Base-by-base conservation (phyloP, 2,113 vertebrate species). In the Acinonyx jubatus region DNA sequence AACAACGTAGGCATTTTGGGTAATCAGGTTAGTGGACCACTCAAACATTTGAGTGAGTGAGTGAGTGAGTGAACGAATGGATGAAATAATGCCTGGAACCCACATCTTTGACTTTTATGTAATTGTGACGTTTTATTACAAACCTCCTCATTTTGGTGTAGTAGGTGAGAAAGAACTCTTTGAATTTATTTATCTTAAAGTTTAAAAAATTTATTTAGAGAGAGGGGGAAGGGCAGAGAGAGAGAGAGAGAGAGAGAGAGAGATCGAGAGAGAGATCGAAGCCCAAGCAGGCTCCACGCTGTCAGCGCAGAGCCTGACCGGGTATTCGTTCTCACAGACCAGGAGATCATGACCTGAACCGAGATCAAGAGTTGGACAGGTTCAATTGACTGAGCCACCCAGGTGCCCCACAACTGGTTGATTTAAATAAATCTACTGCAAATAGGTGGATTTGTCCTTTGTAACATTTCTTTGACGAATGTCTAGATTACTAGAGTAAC, bases 21-120 rank as follows among this genome's bases (percentile, higher is more conserved):
- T 91, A 73, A 65, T 91, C n/a, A 31, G 23, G 83, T 94, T 90
- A 68, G 41, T 78, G 50, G 83, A 52, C 83, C 61, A 83, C 92
- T 92, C 29, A 68, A 8, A 88, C 10, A 8, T 61, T 85, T 85
- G n/a, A 66, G 41, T 68, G 76, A 68, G 38, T 80, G 63, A 68
- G 38, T 80, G 63, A 69, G 61, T 78, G 48, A 74, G 31, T 25
- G 33, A 57, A 21, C 73, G 48, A 69, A 15, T 36, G 29, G 48
- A 50, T 31, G 29, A n/a, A 66, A 33, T 63, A 68, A 78, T 50
- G 41, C n/a, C 48, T 92, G 69, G 78, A 73, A 57, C 38, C 2
- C 33, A 65, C n/a, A 36, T 36, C 45, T 96, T 73, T 88, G 15
- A 61, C 33, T 94, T 88, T 68, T 85, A 7, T 65, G 4, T 84